Conservation (phyloP, 1,140 invertebrate genomes). For the Sminthurinus signatus region DNA sequence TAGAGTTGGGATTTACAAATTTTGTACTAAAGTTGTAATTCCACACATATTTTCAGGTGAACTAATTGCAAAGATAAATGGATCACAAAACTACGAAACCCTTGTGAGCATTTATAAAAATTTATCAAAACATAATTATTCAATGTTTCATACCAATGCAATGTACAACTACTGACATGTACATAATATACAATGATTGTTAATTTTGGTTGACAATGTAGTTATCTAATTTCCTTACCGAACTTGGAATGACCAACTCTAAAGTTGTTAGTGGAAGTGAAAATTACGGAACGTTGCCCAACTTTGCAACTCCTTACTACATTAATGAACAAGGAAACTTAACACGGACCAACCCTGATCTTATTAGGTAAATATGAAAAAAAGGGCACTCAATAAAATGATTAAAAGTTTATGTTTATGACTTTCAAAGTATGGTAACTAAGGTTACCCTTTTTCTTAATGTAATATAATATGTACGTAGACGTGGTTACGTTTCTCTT, state of each 20-base stretch:
- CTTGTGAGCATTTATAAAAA: no score
- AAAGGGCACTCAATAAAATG: not conserved
- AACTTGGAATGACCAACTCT: not conserved
- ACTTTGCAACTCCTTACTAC: not conserved
- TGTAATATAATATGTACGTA: not conserved
- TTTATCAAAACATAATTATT: no score
- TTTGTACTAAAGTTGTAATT: no score
- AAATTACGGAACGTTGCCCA: not conserved
- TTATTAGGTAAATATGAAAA: not conserved
- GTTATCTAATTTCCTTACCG: not conserved
- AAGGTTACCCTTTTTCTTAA: not conserved
- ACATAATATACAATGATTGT: not conserved
- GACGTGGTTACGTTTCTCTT: conserved; percentile 7
- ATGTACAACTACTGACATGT: no score
- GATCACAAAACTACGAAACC: no score
- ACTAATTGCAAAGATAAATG: conserved; percentile 9
- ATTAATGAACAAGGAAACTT: not conserved
- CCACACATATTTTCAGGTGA: no score
- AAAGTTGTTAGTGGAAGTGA: not conserved
- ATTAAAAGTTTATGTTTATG: not conserved
- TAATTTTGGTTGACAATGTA: not conserved
- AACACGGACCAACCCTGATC: not conserved
- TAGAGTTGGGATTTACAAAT: no score
- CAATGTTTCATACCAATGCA: no score
- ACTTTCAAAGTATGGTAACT: not conserved